phyloP scores from a whole-genome alignment of 2,888 invertebrate genomes.

The Cetonia aurata region DNA sequence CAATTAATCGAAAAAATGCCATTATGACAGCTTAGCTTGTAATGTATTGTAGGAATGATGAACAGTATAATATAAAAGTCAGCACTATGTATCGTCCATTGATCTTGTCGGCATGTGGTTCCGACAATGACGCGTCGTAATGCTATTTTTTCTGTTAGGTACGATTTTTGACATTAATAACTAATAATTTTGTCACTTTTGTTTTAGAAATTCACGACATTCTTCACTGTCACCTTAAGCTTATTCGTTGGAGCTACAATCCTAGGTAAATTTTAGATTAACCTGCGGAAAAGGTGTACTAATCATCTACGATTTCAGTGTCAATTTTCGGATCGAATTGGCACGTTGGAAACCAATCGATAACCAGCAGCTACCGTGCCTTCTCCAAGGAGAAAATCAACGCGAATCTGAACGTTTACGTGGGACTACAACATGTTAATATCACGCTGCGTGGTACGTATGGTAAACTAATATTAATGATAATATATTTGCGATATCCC shows the following conservation, averaged over 20 bases:
- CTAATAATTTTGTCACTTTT: conserved; percentile 48
- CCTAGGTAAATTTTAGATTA: conserved; percentile 79
- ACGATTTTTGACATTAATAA: too few relatives aligned
- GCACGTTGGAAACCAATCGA: conserved; percentile 88
- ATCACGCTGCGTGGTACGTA: conserved; percentile 89
- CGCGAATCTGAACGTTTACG: conserved; percentile 91
- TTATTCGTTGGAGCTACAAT: conserved; percentile 94
- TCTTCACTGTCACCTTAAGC: conserved; percentile 91
- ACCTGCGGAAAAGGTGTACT: not conserved
- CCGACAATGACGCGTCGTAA: too few relatives aligned
- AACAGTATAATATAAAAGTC: too few relatives aligned
- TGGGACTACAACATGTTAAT: conserved; percentile 95
- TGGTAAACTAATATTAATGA: not conserved
- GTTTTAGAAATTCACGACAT: conserved; percentile 90
- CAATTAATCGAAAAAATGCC: too few relatives aligned
- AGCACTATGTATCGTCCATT: too few relatives aligned
- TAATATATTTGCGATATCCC: too few relatives aligned
- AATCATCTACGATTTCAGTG: conserved; percentile 71
- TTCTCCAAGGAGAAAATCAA: conserved; percentile 90
- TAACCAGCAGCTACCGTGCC: conserved; percentile 89
- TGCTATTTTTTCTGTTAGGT: too few relatives aligned
- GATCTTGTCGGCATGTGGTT: too few relatives aligned
- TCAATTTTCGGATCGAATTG: conserved; percentile 92
- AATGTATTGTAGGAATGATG: too few relatives aligned
- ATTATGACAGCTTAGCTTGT: too few relatives aligned